phyloP scores from a whole-genome alignment of 2,888 invertebrate genomes.

The Synanthedon vespiformis region DNA sequence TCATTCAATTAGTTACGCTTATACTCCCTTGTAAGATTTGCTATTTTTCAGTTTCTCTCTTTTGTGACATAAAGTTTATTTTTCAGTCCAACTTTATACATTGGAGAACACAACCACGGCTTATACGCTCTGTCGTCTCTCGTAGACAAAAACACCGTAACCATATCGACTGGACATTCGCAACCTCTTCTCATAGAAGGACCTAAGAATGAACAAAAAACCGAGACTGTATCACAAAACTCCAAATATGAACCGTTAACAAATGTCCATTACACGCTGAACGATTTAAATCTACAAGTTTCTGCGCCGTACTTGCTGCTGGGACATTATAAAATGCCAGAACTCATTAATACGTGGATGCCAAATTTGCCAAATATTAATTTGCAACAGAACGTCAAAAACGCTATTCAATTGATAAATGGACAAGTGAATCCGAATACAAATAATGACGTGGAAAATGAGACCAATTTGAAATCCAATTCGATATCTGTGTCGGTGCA shows the following conservation, averaged over 20 bases:
- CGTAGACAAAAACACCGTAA: constrained; percentile 90
- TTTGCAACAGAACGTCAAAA: constrained; percentile 26
- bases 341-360: constrained; percentile 62
- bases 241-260: constrained; percentile 59
- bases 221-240: constrained; percentile 23
- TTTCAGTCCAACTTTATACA: constrained; percentile 89
- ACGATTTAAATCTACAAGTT: constrained; percentile 51
- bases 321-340: constrained; percentile 81
- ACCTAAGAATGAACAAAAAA: constrained; percentile 42
- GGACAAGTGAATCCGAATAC: constrained; percentile 42
- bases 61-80: constrained; percentile 5
- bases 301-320: constrained; percentile 59
- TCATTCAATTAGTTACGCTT: background rate
- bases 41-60: no score
- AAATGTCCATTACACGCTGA: constrained; percentile 57
- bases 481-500: constrained; percentile 68
- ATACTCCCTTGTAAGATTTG: no score
- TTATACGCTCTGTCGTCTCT: constrained; percentile 92
- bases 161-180: constrained; percentile 80
- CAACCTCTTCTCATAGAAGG: constrained; percentile 81
- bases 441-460: constrained; percentile 51
- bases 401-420: constrained; percentile 44
- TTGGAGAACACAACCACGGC: constrained; percentile 87
- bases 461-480: constrained; percentile 51
- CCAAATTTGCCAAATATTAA: constrained; percentile 48